Base-by-base conservation (phyloP, 1,140 invertebrate genomes). In the Drosophila aff. region DNA sequence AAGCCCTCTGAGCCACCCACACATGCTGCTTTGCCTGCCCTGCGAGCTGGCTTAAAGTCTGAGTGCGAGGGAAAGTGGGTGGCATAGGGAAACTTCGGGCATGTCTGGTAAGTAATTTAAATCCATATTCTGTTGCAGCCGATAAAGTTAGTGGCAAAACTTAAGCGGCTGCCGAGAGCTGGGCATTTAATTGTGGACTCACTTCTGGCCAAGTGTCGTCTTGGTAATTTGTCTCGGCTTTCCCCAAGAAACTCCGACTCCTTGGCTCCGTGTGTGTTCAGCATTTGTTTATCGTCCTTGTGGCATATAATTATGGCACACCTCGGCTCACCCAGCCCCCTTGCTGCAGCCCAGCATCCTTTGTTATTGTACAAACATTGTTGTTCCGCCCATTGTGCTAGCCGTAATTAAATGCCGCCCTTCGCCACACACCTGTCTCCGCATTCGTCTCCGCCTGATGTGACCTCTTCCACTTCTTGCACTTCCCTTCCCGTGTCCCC, bases 181-280 rank as follows among this genome's bases (percentile, higher is more conserved):
- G 38, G 60, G 63, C 66, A 80, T 84, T 89, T 89, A 90, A 89
- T 90, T 89, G 81, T 81, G 71, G 81, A 60, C 63, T 81, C 77
- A 43, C 41, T 61, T 63, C 33, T 38, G 21, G 15, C 21, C 52
- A 23, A 84, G 68, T 72, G 78, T 89, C 38, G 68, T 82, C 65
- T 76, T 80, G 68, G 84, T 72, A 89, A 89, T 84, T 89, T 91
- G 82, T 86, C 85, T 89, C 82, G 67, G 84, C 65, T 90, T 84
- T 57, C 75, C 64, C 52, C 18, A 31, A 79, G 62, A 53, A 76
- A 71, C 72, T 44, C 59, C 41, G 41, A 31, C 44, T 57, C 50
- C 18, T 43, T 62, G 59, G 43, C 50, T 61, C 47, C 31, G 38
- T 31, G 33, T 43, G 47, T 50, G 76, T 23, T 55, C 58, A 40